A percentile compares a stretch with the other conserved stretches of the same genome.
Conservation (phyloP, 2,888 invertebrate species). For the Branchipolynoe longqiensis region DNA sequence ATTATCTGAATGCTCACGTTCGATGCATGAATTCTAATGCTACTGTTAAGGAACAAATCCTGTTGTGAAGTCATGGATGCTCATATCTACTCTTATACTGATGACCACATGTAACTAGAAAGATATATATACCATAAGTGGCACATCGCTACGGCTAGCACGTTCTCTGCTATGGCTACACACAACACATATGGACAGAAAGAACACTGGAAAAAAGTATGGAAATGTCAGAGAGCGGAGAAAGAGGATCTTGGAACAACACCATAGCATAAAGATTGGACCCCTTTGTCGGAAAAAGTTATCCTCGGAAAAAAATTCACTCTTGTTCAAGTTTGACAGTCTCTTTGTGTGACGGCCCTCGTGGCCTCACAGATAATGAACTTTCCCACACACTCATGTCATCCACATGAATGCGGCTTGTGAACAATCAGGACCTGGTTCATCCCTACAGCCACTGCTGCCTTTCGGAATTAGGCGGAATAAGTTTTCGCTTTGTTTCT, state of each 20-base stretch:
- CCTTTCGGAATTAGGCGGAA: constrained; percentile 53
- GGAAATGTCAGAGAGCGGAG: constrained; percentile 41
- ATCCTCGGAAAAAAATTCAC: constrained; percentile 50
- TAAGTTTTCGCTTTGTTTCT: constrained; percentile 39
- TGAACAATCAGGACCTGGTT: constrained; percentile 14
- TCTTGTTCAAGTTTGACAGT: constrained; percentile 56
- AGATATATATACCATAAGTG: constrained; percentile 52
- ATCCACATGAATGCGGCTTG: constrained; percentile 20
- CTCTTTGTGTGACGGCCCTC: constrained; percentile 3
- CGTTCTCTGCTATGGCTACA: constrained; percentile 34
- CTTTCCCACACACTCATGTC: constrained; percentile 10
- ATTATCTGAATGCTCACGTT: neutral
- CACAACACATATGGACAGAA: constrained; percentile 57
- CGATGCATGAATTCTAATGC: constrained; percentile 53
- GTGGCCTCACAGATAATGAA: constrained; percentile 36
- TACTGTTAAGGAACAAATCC: constrained; percentile 23
- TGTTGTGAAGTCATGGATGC: constrained; percentile 53
- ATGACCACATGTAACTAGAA: constrained; percentile 51
- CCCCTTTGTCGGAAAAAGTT: constrained; percentile 55
- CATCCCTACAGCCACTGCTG: constrained; percentile 54
- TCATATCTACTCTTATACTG: constrained; percentile 34
- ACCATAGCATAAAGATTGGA: constrained; percentile 56
- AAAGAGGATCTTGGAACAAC: constrained; percentile 47
- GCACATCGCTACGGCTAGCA: constrained; percentile 47
- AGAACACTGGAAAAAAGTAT: constrained; percentile 57